Percentiles rank a stretch among this genome's conserved stretches.
phyloP scores from a whole-genome alignment of 1,140 invertebrate species.

The Patella vulgata region DNA sequence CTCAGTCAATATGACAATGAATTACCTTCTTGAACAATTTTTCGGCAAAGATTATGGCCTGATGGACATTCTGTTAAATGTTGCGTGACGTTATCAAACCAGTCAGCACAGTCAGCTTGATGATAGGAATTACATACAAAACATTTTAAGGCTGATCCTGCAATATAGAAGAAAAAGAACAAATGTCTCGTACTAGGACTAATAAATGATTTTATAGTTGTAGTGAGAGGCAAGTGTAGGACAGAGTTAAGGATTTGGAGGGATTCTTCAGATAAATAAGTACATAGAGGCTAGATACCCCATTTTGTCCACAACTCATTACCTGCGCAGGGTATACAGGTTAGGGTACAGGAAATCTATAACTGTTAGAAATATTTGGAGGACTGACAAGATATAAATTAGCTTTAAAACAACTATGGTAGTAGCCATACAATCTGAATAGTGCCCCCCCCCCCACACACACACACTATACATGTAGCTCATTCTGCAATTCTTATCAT shows the following conservation, averaged over 20 bases:
- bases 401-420: too few relatives aligned
- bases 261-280: neutral
- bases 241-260: neutral
- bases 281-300: neutral
- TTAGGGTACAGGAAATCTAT: too few relatives aligned
- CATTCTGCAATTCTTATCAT: too few relatives aligned
- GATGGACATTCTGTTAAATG: slow-evolving; percentile 51
- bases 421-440: too few relatives aligned
- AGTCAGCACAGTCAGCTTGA: slow-evolving; percentile 63
- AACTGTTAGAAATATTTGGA: too few relatives aligned
- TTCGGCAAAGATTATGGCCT: slow-evolving; percentile 58
- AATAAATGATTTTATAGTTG: neutral
- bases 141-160: slow-evolving; percentile 57
- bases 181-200: neutral
- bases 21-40: slow-evolving; percentile 65
- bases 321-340: too few relatives aligned
- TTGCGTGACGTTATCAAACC: slow-evolving; percentile 64
- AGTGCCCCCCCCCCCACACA: too few relatives aligned
- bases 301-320: too few relatives aligned
- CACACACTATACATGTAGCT: too few relatives aligned
- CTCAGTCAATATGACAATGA: slow-evolving; percentile 9
- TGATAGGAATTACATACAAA: slow-evolving; percentile 66
- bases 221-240: too few relatives aligned
- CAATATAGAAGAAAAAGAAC: slow-evolving; percentile 22
- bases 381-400: too few relatives aligned